These are phyloP conservation scores for Tribolium castaneum DNA, from an alignment of 1,140 invertebrate species.

Conservation along the genomic window DNA sequence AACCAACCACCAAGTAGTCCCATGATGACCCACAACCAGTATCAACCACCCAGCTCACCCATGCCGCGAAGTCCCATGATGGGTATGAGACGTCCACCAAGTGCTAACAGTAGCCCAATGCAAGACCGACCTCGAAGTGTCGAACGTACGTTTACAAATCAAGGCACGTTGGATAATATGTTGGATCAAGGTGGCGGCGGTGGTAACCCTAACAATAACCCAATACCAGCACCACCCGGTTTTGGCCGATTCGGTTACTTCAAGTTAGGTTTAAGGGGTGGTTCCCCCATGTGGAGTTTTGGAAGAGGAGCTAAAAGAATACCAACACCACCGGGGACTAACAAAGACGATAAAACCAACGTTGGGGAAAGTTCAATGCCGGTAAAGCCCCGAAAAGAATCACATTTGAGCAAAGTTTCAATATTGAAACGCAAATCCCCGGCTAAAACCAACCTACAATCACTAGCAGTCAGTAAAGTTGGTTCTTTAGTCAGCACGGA, in stretches of 20 bases:
- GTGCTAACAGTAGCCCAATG: constrained; percentile 67
- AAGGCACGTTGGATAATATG: constrained; percentile 48
- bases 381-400: constrained; percentile 62
- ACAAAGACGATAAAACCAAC: constrained; percentile 34
- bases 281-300: constrained; percentile 76
- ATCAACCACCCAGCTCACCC: constrained; percentile 67
- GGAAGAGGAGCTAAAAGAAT: constrained; percentile 61
- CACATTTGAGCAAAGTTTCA: constrained; percentile 69
- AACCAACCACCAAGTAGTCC: constrained; percentile 67
- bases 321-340: constrained; percentile 52
- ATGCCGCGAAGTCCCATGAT: constrained; percentile 71
- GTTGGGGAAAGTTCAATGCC: constrained; percentile 2
- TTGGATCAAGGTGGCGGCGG: constrained; percentile 63
- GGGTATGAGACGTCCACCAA: constrained; percentile 68
- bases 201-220: constrained; percentile 68
- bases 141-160: constrained; percentile 67
- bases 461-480: constrained; percentile 67
- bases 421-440: constrained; percentile 68
- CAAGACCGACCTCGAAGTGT: constrained; percentile 70
- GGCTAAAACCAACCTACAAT: constrained; percentile 66
- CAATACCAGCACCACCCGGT: constrained; percentile 65
- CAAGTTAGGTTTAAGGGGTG: constrained; percentile 75
- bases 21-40: constrained; percentile 66
- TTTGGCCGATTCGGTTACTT: constrained; percentile 69
- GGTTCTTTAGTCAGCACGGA: constrained; percentile 71